Percentiles rank a stretch among this genome's conserved stretches.
Evolutionary conservation across 2,797 vertebrate species (phyloP).

Genomic region (Synanceia verrucosa): DNA sequence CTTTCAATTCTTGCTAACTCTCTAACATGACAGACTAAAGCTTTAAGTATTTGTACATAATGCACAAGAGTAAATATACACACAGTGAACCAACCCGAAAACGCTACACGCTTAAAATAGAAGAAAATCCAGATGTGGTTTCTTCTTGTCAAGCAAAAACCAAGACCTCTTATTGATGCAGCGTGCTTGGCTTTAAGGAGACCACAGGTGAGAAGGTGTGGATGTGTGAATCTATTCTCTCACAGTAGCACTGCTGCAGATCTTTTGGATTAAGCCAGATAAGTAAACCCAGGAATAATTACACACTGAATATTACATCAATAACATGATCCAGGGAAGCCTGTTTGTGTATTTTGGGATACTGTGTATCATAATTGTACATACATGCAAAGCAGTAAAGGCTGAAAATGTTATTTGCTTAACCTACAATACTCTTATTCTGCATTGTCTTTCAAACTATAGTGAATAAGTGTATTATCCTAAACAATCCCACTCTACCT

Average conservation of each 20-base stretch:
- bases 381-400: not conserved
- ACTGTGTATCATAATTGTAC: too few species aligned
- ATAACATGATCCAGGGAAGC: not conserved
- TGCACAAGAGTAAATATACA: conserved; percentile 45
- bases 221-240: conserved; percentile 5
- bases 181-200: conserved; percentile 47
- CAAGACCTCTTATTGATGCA: conserved; percentile 58
- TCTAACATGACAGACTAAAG: too few species aligned
- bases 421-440: not conserved
- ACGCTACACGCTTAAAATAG: conserved; percentile 35
- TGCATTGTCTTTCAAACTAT: not conserved
- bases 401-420: not conserved
- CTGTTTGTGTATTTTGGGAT: not conserved
- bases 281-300: conserved; percentile 17
- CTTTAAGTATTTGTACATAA: conserved; percentile 65
- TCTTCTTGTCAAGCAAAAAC: conserved; percentile 57
- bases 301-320: conserved; percentile 4
- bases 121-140: conserved; percentile 19
- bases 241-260: conserved; percentile 24
- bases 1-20: too few species aligned
- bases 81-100: conserved; percentile 43
- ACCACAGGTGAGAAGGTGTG: conserved; percentile 21
- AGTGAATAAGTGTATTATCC: not conserved
- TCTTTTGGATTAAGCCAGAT: conserved; percentile 2
- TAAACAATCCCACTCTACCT: not conserved